Conservation (phyloP, 2,888 invertebrate species). For the Apomyelois bistriatella region DNA sequence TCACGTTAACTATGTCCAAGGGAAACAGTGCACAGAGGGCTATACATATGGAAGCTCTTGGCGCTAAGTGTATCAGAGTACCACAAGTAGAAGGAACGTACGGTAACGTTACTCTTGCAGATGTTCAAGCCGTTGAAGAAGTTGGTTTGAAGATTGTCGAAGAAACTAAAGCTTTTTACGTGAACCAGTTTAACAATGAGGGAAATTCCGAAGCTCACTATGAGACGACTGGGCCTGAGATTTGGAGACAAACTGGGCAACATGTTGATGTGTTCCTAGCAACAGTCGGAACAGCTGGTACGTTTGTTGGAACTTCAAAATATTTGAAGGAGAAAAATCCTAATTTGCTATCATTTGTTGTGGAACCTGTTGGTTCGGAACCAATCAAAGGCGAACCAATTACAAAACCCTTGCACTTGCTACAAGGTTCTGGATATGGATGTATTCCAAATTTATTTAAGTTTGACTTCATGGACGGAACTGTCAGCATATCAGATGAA, state of each 20-base stretch:
- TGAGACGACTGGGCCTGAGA: conserved; percentile 66
- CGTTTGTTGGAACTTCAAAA: conserved; percentile 58
- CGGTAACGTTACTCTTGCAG: conserved; percentile 64
- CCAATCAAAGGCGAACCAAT: conserved; percentile 61
- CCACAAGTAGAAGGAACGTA: conserved; percentile 71
- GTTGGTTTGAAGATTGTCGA: conserved; percentile 52
- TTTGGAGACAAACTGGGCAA: conserved; percentile 69
- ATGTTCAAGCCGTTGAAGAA: conserved; percentile 59
- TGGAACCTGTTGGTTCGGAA: conserved; percentile 65
- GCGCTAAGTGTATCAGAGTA: conserved; percentile 61
- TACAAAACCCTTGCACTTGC: conserved; percentile 66
- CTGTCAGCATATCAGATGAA: conserved; percentile 60
- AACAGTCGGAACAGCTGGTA: conserved; percentile 66
- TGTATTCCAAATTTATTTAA: conserved; percentile 62
- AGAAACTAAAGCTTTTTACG: conserved; percentile 58
- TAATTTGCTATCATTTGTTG: conserved; percentile 51
- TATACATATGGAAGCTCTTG: conserved; percentile 70
- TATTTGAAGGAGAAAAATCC: conserved; percentile 66
- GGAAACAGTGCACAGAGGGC: conserved; percentile 70
- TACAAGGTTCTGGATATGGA: conserved; percentile 71
- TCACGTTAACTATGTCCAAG: conserved; percentile 66
- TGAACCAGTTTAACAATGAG: conserved; percentile 63
- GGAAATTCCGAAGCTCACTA: conserved; percentile 60
- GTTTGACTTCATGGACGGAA: conserved; percentile 60
- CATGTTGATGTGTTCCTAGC: conserved; percentile 65